Evolutionary conservation across 2,888 invertebrate genomes (phyloP), one percentile per base, ranked within the genome.

Genomic region (Argyresthia albistria): DNA sequence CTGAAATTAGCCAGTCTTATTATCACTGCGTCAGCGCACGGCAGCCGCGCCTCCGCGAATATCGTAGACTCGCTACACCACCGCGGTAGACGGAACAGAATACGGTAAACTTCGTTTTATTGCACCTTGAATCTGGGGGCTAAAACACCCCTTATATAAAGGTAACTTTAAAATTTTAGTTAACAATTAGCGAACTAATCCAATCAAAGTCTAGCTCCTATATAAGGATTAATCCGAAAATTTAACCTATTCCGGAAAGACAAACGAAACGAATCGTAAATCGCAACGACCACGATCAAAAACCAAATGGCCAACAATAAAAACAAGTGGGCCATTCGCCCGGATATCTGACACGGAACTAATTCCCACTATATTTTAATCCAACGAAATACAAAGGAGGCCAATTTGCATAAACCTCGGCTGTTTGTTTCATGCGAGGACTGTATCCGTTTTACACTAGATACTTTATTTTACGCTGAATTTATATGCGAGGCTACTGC

Each of bases 331-430:
- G 63, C 66, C 66, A 66, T 66, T 60, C 35, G 65, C 64, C 70
- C 67, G 75, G 77, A 78, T 82, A 80, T 80, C 80, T 82, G 83
- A 83, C 84, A 80, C 73, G 78, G 76, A 81, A 86, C 83, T 84
- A 86, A 84, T 84, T 82, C 73, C 78, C 74, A 73, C 86, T 82
- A 83, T 84, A 83, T 83, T 83, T 86, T 86, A 86, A 86, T 84
- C 80, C 81, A 69, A 74, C 67, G 67, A 81, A 82, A 77, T 79
- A 86, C 81, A 86, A 86, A 86, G 81, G 78, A 84, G 82, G 73
- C 75, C 80, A 82, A 86, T 86, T 84, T 84, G 77, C 83, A 86
- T 86, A 86, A 86, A 82, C 83, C 84, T 83, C 80, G 73, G 67
- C 73, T 80, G 80, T 82, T 82, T 83, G 81, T 81, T 82, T 73